Conservation (phyloP, 2,113 vertebrate genomes). For the Coptodon rendalli region DNA sequence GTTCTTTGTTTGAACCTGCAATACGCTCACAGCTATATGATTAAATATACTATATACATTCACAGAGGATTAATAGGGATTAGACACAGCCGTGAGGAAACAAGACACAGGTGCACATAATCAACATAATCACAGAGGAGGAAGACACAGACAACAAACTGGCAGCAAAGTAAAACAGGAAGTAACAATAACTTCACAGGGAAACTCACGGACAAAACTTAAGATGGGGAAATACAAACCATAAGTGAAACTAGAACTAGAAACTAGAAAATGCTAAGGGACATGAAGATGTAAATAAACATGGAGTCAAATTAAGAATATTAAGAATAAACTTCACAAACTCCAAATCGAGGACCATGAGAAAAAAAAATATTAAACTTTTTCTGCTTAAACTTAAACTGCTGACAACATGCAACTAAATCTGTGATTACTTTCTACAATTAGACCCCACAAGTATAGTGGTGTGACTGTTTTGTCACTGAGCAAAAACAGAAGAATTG, state of each 20-base stretch:
- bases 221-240: not conserved
- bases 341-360: rapidly evolving
- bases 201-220: not conserved
- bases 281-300: rapidly evolving
- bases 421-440: not conserved
- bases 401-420: not conserved
- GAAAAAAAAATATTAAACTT: not conserved
- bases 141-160: rapidly evolving
- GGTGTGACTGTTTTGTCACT: not conserved
- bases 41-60: not conserved
- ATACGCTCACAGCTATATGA: not conserved
- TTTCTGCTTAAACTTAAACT: too few species aligned
- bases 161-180: not conserved
- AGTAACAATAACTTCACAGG: not conserved
- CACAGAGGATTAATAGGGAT: not conserved
- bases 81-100: not conserved
- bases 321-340: rapidly evolving
- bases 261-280: not conserved
- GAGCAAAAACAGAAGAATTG: not conserved
- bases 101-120: not conserved
- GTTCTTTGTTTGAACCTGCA: not conserved
- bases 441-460: not conserved
- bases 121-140: not conserved
- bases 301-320: not conserved
- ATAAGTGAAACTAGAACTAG: not conserved